Evolutionary conservation across 2,797 vertebrate species (phyloP), one percentile per base, ranked within the genome.

Genomic region (Zenarchopterus dispar): DNA sequence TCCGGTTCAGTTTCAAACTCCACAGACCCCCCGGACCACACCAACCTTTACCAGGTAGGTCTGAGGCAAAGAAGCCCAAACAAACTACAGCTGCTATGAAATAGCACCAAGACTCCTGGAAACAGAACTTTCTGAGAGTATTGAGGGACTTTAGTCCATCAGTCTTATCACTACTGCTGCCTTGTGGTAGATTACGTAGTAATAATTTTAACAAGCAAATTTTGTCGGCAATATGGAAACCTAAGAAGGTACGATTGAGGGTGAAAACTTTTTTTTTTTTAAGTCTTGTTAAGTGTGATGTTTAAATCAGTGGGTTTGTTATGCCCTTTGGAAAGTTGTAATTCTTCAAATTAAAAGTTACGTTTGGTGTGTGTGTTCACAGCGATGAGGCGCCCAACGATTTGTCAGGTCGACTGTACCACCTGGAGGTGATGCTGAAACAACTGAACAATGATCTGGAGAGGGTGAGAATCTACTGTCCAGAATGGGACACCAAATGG

Each of bases 391-490:
- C 80, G 0, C 76, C 92, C 8, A 84, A 88, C 23, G 94, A 96
- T 18, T 81, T 98, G 78, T 93, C 95, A 0, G 95, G 95, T 47
- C 96, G 96, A 11, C 93, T 98, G 18, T 84, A 92, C 81, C 94
- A 96, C 63, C 90, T 98, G 78, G 96, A 98, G 53, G 95, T 95
- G 61, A 96, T 97, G 95, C 62, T 98, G 33, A 95, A 94, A 31
- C 96, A 97, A 77, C 94, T 98, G 3, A 97, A 97, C 87, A 95
- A 49, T 0, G 96, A 98, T 80, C 90, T 98, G 67, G 95, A 97
- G 79, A 96, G 93, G 85, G 96, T 96, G 77, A 90, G 81, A 67
- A 23, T 19, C 1, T 53, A 54, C 36, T 22, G 0, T 56, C 2
- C 13, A 54, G 52, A 8, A 22, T 22, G 31, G 22, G 33, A 54